Base-by-base conservation (phyloP, 1,140 invertebrate genomes). In the Listronotus oregonensis region DNA sequence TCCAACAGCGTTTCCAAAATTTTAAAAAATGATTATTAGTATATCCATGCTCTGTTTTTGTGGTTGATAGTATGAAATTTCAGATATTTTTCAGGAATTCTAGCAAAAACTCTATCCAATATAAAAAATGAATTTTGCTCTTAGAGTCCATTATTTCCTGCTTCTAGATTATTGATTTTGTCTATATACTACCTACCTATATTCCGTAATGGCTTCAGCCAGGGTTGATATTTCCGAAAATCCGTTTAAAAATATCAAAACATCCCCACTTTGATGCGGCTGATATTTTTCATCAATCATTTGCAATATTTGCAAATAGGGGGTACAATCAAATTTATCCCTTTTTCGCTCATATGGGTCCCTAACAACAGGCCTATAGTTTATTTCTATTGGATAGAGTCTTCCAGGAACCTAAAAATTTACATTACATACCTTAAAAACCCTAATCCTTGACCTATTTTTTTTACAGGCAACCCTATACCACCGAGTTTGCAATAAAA, bases 231-330 rank as follows among this genome's bases (percentile, higher is more conserved):
- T 99, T 83, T 99, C 97, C 75, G 90, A 90, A 72, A 97, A 91
- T 15, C 97, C 97, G 78, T 95, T 97, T 64, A 99, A 82, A 81
- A 99, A 99, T 70, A 99, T 93, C 5, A 99, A 81, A 6, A 99
- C 81, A 83, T 99, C 97, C 0, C 97, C 97, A 74, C 95, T 86
- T 82, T 99, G 95, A 57, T 86, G 85, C 47, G 80, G 87, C 68
- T 87, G 82, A 84, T 91, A 94, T 83, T 95, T 95, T 73, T 89
- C 86, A 77, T 98, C 94, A 74, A 99, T 97, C 58, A 93, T 81
- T 77, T 95, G 92, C 79, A 99, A 83, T 65, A 99, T 91, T 75
- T 94, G 87, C 5, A 99, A 82, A 75, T 95, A 99, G 0, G 97
- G 97, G 60, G 89, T 89, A 4, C 95, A 91, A 84, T 99, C 93